These are phyloP conservation scores for Drosophila pectinifera DNA, from an alignment of 1,140 invertebrate species.

Conservation along the genomic window DNA sequence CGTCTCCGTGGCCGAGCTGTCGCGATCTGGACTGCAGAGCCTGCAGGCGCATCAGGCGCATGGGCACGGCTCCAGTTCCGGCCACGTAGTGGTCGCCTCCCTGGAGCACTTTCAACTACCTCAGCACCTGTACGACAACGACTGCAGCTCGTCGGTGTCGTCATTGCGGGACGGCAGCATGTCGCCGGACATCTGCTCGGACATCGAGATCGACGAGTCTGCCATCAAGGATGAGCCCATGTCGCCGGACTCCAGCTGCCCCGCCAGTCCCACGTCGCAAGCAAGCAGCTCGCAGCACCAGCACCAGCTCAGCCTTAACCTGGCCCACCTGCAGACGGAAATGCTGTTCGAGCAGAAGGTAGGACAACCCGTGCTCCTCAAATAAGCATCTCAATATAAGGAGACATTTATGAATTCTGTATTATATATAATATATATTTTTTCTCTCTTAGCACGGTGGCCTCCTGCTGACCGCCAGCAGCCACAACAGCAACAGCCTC, in stretches of 20 bases:
- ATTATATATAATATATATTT: too few species aligned
- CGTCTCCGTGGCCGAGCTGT: conserved; percentile 44
- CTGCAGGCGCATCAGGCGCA: conserved; percentile 34
- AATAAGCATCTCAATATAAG: too few species aligned
- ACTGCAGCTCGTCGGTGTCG: conserved; percentile 73
- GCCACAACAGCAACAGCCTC: conserved; percentile 85
- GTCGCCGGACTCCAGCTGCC: conserved; percentile 89
- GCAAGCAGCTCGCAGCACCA: conserved; percentile 50
- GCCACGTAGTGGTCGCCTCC: conserved; percentile 31
- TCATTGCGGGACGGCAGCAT: conserved; percentile 74
- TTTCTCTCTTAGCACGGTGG: conserved; percentile 56
- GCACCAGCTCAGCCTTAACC: conserved; percentile 72
- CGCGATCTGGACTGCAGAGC: conserved; percentile 34
- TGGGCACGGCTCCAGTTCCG: conserved; percentile 28
- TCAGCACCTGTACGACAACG: conserved; percentile 76
- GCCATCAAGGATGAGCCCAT: conserved; percentile 90
- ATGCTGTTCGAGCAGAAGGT: conserved; percentile 83
- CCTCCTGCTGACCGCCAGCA: conserved; percentile 79
- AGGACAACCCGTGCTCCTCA: too few species aligned
- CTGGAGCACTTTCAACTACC: conserved; percentile 72
- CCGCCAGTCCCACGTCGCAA: conserved; percentile 86
- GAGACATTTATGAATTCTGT: too few species aligned
- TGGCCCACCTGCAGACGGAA: conserved; percentile 85
- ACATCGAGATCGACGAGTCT: conserved; percentile 85
- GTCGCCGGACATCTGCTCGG: conserved; percentile 78